Percentiles rank a stretch among this genome's conserved stretches.
Conservation (phyloP, 2,113 vertebrate species). For the Tetrax tetrax region DNA sequence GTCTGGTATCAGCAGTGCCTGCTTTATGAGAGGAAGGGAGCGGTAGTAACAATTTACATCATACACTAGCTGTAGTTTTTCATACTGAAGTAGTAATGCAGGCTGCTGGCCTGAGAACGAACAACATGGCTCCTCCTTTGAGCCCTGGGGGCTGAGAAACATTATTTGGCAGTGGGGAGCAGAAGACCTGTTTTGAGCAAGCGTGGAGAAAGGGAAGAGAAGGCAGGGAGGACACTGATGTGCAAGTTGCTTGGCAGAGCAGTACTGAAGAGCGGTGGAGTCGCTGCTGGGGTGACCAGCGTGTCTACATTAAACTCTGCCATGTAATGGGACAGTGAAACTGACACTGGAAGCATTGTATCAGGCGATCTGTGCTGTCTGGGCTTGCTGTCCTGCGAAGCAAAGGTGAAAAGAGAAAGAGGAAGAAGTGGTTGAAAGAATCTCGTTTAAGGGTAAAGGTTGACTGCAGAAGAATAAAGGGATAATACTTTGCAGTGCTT, state of each 20-base stretch:
- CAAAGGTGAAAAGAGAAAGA: neutral
- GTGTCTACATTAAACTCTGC: neutral
- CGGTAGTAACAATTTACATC: neutral
- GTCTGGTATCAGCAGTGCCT: neutral
- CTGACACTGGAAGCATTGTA: rapidly evolving
- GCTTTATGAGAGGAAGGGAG: slow-evolving; percentile 12
- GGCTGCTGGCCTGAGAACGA: neutral
- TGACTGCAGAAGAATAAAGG: neutral
- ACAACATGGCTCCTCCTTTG: neutral
- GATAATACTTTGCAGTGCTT: neutral
- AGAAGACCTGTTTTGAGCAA: neutral
- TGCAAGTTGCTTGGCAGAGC: neutral
- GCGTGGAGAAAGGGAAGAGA: neutral
- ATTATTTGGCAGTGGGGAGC: neutral
- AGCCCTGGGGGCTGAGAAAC: neutral
- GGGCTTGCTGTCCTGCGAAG: neutral
- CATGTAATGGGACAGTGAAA: neutral
- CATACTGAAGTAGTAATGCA: neutral
- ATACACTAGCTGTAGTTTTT: neutral
- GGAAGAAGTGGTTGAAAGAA: neutral
- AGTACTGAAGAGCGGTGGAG: rapidly evolving
- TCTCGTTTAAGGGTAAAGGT: neutral
- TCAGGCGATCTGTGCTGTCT: neutral
- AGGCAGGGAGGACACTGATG: neutral
- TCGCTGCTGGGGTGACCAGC: neutral